Evolutionary conservation across 2,797 vertebrate genomes (phyloP).

Genomic region (Mus spretus): DNA sequence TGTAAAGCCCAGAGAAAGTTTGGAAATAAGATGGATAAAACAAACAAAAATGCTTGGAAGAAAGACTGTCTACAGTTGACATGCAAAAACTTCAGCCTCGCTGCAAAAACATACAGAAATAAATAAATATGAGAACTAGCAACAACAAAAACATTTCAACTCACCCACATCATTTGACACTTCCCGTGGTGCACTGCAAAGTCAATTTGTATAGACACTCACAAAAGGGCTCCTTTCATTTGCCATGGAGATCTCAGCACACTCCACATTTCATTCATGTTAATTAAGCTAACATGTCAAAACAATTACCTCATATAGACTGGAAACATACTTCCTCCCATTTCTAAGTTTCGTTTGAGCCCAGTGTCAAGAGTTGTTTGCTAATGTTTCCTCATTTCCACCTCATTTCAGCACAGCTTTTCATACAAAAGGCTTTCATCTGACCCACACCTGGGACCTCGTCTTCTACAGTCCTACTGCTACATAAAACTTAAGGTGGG

Average conservation of each 20-base stretch:
- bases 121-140: slow-evolving; percentile 71
- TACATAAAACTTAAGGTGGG: not conserved
- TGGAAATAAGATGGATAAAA: slow-evolving; percentile 53
- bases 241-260: not conserved
- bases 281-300: slow-evolving; percentile 80
- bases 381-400: not conserved
- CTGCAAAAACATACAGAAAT: slow-evolving; percentile 34
- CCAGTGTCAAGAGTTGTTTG: slow-evolving; percentile 66
- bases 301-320: slow-evolving; percentile 77
- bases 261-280: slow-evolving; percentile 27
- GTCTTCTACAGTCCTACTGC: not conserved
- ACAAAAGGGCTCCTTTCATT: slow-evolving; percentile 28
- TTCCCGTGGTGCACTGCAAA: slow-evolving; percentile 66
- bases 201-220: slow-evolving; percentile 47
- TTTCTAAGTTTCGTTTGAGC: slow-evolving; percentile 60
- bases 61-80: slow-evolving; percentile 44
- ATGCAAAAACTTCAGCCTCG: slow-evolving; percentile 43
- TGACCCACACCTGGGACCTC: not conserved
- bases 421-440: slow-evolving; percentile 37
- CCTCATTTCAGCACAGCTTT: slow-evolving; percentile 46
- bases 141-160: slow-evolving; percentile 6
- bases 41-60: slow-evolving; percentile 49
- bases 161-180: not conserved
- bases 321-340: not conserved
- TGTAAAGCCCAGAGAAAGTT: not conserved